Base-by-base conservation (phyloP, 2,888 invertebrate species). In the Hydraecia micacea region DNA sequence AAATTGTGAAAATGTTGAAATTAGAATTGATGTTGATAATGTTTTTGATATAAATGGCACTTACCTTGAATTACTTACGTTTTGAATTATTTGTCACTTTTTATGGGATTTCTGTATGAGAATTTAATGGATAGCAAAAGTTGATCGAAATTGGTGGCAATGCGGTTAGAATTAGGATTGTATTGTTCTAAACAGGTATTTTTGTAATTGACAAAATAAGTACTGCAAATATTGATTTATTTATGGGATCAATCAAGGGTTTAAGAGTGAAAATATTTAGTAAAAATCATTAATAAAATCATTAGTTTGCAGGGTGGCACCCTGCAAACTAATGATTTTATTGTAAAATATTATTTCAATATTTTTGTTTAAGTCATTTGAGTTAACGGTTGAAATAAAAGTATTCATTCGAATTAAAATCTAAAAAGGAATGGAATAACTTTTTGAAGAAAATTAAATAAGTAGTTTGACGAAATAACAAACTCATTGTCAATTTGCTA, bases 401-500 rank as follows among this genome's bases (percentile, higher is more conserved):
- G 7, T 2, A 63, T 28, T 7, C 0, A 63, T 28, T 73, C n/a
- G 2, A 46, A 60, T 15, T 46, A 7, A 77, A 49, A 62, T 15
- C 32, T 7, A 63, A 63, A 36, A 25, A 72, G 11, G 15, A 58
- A 42, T 32, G 4, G 9, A 58, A 21, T 49, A 25, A 2, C 7
- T 46, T 28, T 49, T 52, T 15, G 1, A 58, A 58, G 25, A 21
- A 32, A 36, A 8, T 72, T 42, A 52, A 52, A 55, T 46, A 72
- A 75, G 46, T 32, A 80, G 46, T 72, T 78, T 58, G 60, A 71
- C 36, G 84, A 86, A 89, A 89, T 82, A 89, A 88, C 82, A 89
- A 84, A 89, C 77, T 86, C 84, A 74, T 28, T n/a, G 87, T 90
- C 96, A 96, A 96, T 96, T 96, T 96, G 96, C 93, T 94, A 95